phyloP scores from a whole-genome alignment of 2,797 vertebrate genomes.

The Dromococcyx pavoninus region DNA sequence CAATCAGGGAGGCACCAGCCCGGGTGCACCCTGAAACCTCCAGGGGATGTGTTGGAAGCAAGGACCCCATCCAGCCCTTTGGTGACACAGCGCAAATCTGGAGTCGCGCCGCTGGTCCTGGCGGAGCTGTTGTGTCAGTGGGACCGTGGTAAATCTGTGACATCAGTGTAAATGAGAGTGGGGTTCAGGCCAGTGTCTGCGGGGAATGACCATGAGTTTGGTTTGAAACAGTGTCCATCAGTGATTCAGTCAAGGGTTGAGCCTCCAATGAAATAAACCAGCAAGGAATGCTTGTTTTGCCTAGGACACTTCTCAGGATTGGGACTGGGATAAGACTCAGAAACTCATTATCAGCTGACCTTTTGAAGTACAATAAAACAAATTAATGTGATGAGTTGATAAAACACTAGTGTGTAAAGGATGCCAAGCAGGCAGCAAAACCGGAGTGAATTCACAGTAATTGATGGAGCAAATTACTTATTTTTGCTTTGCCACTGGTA shows the following conservation, averaged over 20 bases:
- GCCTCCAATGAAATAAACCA: background rate
- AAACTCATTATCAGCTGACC: background rate
- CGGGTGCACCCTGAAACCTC: background rate
- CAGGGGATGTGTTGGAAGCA: background rate
- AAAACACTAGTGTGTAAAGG: background rate
- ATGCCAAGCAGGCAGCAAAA: background rate
- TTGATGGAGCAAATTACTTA: background rate
- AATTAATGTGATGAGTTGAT: background rate
- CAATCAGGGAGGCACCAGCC: background rate
- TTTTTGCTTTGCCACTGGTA: background rate
- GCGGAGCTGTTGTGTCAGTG: background rate
- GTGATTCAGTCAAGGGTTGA: background rate
- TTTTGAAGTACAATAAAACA: background rate
- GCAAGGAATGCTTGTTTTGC: background rate
- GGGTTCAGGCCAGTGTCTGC: background rate
- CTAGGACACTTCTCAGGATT: background rate
- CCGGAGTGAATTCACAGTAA: slow-evolving; percentile 2
- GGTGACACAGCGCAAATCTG: slow-evolving; percentile 39
- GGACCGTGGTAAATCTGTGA: background rate
- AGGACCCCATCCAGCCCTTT: background rate
- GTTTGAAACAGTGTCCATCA: background rate
- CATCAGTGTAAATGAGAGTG: background rate
- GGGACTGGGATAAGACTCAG: background rate
- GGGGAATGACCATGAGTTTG: background rate
- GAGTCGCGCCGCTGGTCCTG: background rate